Evolutionary conservation across 1,140 invertebrate genomes (phyloP).

Genomic region (Euglossa dilemma): DNA sequence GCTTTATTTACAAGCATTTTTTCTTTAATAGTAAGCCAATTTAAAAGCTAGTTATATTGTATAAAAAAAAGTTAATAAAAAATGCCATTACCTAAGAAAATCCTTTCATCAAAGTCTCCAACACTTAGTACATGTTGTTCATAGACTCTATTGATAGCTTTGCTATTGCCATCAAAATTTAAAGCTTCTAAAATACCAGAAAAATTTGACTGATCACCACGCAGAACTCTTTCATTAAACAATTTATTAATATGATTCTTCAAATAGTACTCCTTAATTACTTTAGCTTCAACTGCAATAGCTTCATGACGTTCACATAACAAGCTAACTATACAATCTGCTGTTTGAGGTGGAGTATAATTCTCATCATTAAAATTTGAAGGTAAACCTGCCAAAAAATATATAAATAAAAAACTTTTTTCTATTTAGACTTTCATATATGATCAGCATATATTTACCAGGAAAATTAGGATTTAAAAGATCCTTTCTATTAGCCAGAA

Average conservation of each 20-base stretch:
- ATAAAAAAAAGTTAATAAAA: not conserved
- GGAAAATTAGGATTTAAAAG: slow-evolving; percentile 92
- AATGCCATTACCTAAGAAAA: slow-evolving; percentile 89
- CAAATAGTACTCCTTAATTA: slow-evolving; percentile 95
- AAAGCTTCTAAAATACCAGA: slow-evolving; percentile 87
- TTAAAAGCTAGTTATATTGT: slow-evolving; percentile 5
- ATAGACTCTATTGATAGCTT: slow-evolving; percentile 93
- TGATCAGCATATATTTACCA: slow-evolving; percentile 83
- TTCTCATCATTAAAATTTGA: slow-evolving; percentile 87
- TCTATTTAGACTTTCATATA: not conserved
- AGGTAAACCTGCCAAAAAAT: slow-evolving; percentile 86
- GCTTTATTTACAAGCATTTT: slow-evolving; percentile 29
- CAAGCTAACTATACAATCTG: slow-evolving; percentile 92
- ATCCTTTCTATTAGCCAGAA: slow-evolving; percentile 91
- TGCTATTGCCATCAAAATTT: slow-evolving; percentile 91
- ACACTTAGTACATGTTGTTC: slow-evolving; percentile 95
- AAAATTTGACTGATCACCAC: slow-evolving; percentile 85
- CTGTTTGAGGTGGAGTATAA: slow-evolving; percentile 85
- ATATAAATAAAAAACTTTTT: slow-evolving; percentile 10
- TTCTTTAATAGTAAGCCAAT: slow-evolving; percentile 24
- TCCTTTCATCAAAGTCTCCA: slow-evolving; percentile 98
- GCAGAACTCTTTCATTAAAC: slow-evolving; percentile 89
- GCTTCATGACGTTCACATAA: slow-evolving; percentile 93
- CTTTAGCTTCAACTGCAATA: slow-evolving; percentile 92
- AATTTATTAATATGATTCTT: slow-evolving; percentile 91